Percentiles rank a stretch among this genome's conserved stretches.
Evolutionary conservation across 2,797 vertebrate genomes (phyloP).

Genomic region (Oreochromis mossambicus): DNA sequence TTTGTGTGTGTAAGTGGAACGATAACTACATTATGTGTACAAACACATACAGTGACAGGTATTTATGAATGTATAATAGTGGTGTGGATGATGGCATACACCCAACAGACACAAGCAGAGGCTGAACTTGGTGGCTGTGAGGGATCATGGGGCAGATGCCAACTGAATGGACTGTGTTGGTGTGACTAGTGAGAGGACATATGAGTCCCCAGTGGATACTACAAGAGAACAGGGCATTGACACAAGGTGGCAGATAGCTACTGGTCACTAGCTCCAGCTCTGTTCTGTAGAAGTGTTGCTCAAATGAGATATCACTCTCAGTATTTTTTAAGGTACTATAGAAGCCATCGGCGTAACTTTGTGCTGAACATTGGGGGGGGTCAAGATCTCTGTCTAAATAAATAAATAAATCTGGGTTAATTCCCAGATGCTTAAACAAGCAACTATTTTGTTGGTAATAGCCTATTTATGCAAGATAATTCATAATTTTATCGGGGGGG

Average conservation of each 20-base stretch:
- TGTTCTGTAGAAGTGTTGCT: neutral
- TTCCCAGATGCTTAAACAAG: neutral
- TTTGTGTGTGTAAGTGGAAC: neutral
- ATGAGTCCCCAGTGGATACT: slow-evolving; percentile 29
- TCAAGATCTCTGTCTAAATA: neutral
- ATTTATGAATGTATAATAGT: slow-evolving; percentile 9
- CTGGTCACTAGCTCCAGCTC: neutral
- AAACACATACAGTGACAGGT: slow-evolving; percentile 1
- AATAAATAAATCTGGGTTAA: neutral
- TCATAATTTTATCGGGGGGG: neutral
- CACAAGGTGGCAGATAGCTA: neutral
- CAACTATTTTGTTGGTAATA: neutral
- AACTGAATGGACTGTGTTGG: slow-evolving; percentile 42
- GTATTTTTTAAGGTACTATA: neutral
- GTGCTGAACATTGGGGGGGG: neutral
- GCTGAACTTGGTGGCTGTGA: slow-evolving; percentile 39
- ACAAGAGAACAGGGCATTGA: slow-evolving; percentile 6
- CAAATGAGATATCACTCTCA: neutral
- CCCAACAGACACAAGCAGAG: slow-evolving; percentile 28
- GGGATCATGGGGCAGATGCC: slow-evolving; percentile 54
- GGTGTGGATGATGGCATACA: slow-evolving; percentile 4
- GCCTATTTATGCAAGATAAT: neutral
- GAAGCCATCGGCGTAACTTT: neutral
- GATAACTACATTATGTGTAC: neutral
- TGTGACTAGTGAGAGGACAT: slow-evolving; percentile 16